Percentiles rank a stretch among this genome's conserved stretches.
Conservation (phyloP, 1,140 invertebrate species). For the Drosophila murphyi region DNA sequence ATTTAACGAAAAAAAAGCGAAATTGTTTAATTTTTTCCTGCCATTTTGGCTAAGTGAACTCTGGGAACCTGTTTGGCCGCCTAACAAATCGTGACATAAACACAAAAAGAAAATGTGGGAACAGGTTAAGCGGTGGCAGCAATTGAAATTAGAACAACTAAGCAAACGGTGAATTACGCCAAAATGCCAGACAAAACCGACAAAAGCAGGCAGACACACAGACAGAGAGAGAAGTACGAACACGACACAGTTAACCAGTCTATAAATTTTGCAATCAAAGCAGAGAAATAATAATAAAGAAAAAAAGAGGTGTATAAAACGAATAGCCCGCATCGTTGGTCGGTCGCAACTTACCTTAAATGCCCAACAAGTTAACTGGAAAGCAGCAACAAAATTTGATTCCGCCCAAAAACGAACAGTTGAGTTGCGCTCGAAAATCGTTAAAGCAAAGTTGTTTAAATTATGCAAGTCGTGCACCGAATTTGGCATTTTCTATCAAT, state of each 20-base stretch:
- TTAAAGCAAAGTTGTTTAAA: background rate
- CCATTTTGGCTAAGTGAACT: conserved; percentile 42
- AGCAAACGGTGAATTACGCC: conserved; percentile 61
- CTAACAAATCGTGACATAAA: conserved; percentile 75
- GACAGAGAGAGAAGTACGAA: conserved; percentile 8
- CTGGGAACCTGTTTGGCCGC: conserved; percentile 64
- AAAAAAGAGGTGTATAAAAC: conserved; percentile 17
- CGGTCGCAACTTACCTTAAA: background rate
- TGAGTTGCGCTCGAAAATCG: conserved; percentile 21
- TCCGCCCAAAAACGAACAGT: conserved; percentile 21
- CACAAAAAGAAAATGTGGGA: conserved; percentile 75
- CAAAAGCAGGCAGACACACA: conserved; percentile 2
- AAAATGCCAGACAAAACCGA: conserved; percentile 19
- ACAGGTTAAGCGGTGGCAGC: conserved; percentile 64
- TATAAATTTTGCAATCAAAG: conserved; percentile 45
- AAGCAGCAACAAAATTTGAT: conserved; percentile 8
- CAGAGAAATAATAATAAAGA: conserved; percentile 20
- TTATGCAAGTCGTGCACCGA: conserved; percentile 30
- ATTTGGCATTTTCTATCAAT: conserved; percentile 25
- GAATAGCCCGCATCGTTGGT: conserved; percentile 13
- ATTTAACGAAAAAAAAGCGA: conserved; percentile 66
- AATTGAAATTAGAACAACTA: conserved; percentile 75
- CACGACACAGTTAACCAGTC: conserved; percentile 63
- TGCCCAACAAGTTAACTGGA: conserved; percentile 1
- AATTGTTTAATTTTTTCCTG: conserved; percentile 47